phyloP scores from a whole-genome alignment of 30 jellyfish, hydroid and myxozoan species.

The Morbakka virulenta region DNA sequence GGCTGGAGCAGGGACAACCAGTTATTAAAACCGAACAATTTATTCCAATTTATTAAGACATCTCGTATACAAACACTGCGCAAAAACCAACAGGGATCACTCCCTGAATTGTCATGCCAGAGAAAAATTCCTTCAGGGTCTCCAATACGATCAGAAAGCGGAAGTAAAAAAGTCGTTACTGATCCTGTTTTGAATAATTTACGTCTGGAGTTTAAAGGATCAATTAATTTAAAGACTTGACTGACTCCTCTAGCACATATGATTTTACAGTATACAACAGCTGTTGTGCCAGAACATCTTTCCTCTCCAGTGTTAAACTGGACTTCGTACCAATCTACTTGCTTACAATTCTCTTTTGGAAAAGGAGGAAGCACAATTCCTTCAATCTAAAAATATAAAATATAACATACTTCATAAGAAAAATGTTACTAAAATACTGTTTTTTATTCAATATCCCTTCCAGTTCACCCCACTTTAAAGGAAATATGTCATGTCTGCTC shows the following conservation, averaged over 20 bases:
- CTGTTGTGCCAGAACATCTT: slow-evolving; percentile 19
- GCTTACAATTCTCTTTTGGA: too few species aligned
- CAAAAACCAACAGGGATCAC: slow-evolving; percentile 42
- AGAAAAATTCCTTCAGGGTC: slow-evolving; percentile 29
- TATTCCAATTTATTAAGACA: background rate
- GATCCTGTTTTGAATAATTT: slow-evolving; percentile 3
- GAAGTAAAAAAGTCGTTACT: background rate
- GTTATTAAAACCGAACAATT: background rate
- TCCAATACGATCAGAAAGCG: slow-evolving; percentile 33
- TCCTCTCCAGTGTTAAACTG: slow-evolving; percentile 4
- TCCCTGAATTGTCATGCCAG: slow-evolving; percentile 52
- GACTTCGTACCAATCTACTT: slow-evolving; percentile 46
- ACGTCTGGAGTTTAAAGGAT: background rate
- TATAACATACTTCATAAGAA: too few species aligned
- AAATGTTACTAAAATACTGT: too few species aligned
- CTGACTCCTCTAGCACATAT: slow-evolving; percentile 4
- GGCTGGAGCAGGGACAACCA: slow-evolving; percentile 27
- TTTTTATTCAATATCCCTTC: too few species aligned
- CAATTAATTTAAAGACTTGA: slow-evolving; percentile 19
- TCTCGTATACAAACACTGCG: background rate
- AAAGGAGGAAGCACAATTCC: too few species aligned
- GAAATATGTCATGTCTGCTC: too few species aligned
- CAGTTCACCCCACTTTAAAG: too few species aligned
- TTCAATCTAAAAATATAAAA: too few species aligned
- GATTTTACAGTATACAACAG: slow-evolving; percentile 25